Base-by-base conservation (phyloP, 2,888 invertebrate genomes). In the Odontothrips loti region DNA sequence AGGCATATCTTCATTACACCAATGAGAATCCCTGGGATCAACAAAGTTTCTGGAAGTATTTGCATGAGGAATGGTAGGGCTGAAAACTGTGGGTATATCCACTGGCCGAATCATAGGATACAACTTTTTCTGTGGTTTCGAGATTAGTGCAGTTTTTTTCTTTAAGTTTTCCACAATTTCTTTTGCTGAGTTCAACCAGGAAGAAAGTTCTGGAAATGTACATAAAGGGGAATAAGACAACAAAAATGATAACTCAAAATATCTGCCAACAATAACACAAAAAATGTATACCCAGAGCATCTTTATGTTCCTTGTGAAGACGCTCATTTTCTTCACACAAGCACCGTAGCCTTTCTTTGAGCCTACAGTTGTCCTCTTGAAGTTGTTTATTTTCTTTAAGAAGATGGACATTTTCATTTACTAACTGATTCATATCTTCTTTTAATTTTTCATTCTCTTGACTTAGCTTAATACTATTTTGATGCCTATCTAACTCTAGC, bases 131-230 rank as follows among this genome's bases (percentile, higher is more conserved):
- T n/a, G 12, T 75, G 27, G 27, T 75, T 75, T 75, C 1, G 68
- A 12, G 12, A 27, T 23, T 9, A 75, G 23, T 12, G 23, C 12
- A 27, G 68, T n/a, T 12, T 27, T 75, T 27, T 75, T 27, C 27
- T 10, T 75, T 27, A 75, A 75, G 23, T 23, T 75, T 75, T 75
- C 68, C 27, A 75, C 68, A 75, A 75, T 75, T 75, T 75, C 68
- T 27, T 75, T 75, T 2, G 68, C 68, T 27, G 68, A 75, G 6
- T n/a, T 23, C 12, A 75, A 27, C 68, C 68, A 75, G 12, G 68
- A 75, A 27, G 68, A 75, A n/a, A 75, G 68, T 12, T 75, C 68
- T 75, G 12, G 27, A 75, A 75, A 6, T 6, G 6, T 4, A 43
- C 6, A 43, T 43, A 43, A 43, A n/a, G n/a, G n/a, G n/a, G n/a